Base-by-base conservation (phyloP, 2,888 invertebrate genomes). In the Teinopalpus imperialis region DNA sequence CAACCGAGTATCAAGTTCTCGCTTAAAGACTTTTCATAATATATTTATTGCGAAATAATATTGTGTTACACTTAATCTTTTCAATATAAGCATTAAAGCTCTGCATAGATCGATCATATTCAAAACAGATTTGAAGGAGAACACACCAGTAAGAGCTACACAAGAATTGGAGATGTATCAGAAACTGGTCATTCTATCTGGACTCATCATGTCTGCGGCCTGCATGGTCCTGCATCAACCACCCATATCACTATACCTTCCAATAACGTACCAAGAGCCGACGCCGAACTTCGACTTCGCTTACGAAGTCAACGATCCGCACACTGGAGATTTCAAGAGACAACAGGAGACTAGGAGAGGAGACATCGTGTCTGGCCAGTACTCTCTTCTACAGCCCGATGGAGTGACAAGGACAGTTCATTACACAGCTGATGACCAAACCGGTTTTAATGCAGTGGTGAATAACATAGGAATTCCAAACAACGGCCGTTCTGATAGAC, bases 391-490 rank as follows among this genome's bases (percentile, higher is more conserved):
- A 1, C 90, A 91, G 52, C 83, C 91, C 45, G 90, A 91, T 66
- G 91, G 91, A n/a, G 61, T 89, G 1, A 72, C 77, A 52, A 83
- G 91, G 54, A 87, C 78, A 3, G 91, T 91, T 1, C 90, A 90
- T 43, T 91, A 91, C 60, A 82, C 79, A 56, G 90, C 90, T 30
- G 89, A 90, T 60, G 83, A 89, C 14, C 63, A 81, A 24, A 77
- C 82, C 31, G 90, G 91, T 0, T 91, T 91, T 63, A 79, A 81
- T 51, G 91, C 91, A 14, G 85, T 87, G 2, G 90, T 91, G 0
- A 87, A 80, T 54, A 86, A 86, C 53, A 12, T n/a, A 34, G 34
- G 34, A 1, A 21, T 10, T 20, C 34, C 34, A 3, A 21, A 12
- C 2, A 34, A 21, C 4, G 34, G 12, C 7, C 7, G n/a, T 6